These are phyloP conservation scores for Eospalax fontanierii DNA, from an alignment of 2,797 vertebrate genomes.

Conservation along the genomic window DNA sequence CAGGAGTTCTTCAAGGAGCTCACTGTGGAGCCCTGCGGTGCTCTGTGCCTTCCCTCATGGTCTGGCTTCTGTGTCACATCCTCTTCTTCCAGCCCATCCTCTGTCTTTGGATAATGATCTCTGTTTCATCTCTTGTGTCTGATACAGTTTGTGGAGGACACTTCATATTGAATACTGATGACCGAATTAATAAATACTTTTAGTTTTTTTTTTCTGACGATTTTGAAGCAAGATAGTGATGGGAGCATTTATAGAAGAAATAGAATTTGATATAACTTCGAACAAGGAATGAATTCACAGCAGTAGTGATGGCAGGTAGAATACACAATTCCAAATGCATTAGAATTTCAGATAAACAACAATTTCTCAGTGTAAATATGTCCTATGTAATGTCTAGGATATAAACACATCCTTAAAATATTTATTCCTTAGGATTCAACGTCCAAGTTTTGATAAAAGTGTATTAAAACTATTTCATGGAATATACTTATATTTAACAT, in stretches of 20 bases:
- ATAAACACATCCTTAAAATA: neutral
- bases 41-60: neutral
- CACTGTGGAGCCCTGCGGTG: neutral
- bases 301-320: neutral
- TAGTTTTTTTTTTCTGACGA: too few relatives aligned
- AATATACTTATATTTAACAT: neutral
- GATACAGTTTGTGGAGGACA: too few relatives aligned
- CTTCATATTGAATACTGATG: neutral
- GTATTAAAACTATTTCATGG: neutral
- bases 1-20: neutral
- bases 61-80: neutral
- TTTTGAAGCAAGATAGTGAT: neutral
- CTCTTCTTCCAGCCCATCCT: neutral
- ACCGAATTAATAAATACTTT: neutral
- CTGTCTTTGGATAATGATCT: neutral
- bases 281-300: neutral
- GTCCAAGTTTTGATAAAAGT: neutral
- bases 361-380: neutral
- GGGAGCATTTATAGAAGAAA: neutral
- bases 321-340: neutral
- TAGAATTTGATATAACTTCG: neutral
- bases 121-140: neutral
- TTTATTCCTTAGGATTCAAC: slow-evolving; percentile 21
- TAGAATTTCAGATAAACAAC: neutral
- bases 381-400: neutral